These are phyloP conservation scores for Stegana nigrithorax DNA, from an alignment of 2,888 invertebrate genomes.

Conservation along the genomic window DNA sequence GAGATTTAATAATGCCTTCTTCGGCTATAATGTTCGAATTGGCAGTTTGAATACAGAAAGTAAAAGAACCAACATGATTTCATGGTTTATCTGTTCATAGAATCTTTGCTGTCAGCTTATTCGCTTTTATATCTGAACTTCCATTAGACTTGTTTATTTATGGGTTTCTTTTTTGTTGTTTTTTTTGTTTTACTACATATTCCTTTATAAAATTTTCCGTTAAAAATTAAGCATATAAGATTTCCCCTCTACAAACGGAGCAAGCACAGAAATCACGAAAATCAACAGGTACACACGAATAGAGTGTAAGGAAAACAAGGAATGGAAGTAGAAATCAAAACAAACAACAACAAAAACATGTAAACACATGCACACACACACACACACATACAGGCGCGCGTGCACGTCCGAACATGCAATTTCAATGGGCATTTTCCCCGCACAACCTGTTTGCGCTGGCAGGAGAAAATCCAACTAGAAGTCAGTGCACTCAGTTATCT, in stretches of 20 bases:
- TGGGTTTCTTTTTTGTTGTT: constrained; percentile 19
- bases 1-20: no score
- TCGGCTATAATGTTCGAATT: no score
- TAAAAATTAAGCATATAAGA: constrained; percentile 57
- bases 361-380: constrained; percentile 29
- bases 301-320: constrained; percentile 39
- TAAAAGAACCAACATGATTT: no score
- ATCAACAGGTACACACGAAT: constrained; percentile 28
- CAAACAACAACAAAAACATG: constrained; percentile 42
- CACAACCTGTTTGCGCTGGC: constrained; percentile 50
- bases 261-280: not conserved
- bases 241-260: constrained; percentile 31
- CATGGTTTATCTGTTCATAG: no score
- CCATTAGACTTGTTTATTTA: no score
- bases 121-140: no score
- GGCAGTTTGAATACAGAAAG: no score
- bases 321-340: constrained; percentile 26
- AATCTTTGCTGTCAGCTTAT: no score
- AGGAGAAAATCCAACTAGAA: constrained; percentile 56
- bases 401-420: no score
- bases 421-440: no score
- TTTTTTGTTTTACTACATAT: constrained; percentile 10
- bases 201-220: constrained; percentile 50
- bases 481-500: constrained; percentile 5
- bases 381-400: not conserved